Evolutionary conservation across 2,888 invertebrate genomes (phyloP).

Genomic region (Yponomeuta evonymella): DNA sequence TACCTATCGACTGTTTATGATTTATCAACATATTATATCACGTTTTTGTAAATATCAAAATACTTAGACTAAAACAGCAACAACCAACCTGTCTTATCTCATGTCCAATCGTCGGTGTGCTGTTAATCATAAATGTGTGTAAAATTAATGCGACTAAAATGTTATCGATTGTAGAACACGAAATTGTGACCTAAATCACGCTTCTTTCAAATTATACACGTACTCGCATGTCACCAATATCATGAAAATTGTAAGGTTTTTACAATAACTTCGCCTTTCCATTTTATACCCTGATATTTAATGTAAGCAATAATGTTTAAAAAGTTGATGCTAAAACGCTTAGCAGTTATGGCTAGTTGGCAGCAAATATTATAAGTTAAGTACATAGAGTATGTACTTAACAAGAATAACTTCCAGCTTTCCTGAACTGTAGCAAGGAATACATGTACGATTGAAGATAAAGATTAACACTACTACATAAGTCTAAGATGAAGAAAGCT

Average conservation of each 20-base stretch:
- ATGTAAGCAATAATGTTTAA: not conserved
- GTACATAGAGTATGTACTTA: too few relatives aligned
- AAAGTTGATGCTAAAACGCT: not conserved
- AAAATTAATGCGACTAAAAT: not conserved
- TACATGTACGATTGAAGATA: not conserved
- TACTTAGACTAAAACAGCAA: not conserved
- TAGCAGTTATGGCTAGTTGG: not conserved
- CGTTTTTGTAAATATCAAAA: not conserved
- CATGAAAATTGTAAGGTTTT: not conserved
- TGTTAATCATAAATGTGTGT: not conserved
- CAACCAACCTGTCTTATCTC: not conserved
- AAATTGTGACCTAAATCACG: not conserved
- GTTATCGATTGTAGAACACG: not conserved
- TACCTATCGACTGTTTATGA: not conserved
- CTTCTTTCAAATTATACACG: not conserved
- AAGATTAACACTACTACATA: not conserved
- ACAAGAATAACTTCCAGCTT: too few relatives aligned
- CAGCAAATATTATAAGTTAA: too few relatives aligned
- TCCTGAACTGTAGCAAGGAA: too few relatives aligned
- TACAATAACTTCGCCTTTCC: not conserved
- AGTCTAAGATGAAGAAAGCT: not conserved
- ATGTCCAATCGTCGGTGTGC: not conserved
- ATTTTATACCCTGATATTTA: not conserved
- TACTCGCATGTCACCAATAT: not conserved
- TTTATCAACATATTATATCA: not conserved